phyloP scores from a whole-genome alignment of 2,888 invertebrate species.

The Tanypteryx hageni region DNA sequence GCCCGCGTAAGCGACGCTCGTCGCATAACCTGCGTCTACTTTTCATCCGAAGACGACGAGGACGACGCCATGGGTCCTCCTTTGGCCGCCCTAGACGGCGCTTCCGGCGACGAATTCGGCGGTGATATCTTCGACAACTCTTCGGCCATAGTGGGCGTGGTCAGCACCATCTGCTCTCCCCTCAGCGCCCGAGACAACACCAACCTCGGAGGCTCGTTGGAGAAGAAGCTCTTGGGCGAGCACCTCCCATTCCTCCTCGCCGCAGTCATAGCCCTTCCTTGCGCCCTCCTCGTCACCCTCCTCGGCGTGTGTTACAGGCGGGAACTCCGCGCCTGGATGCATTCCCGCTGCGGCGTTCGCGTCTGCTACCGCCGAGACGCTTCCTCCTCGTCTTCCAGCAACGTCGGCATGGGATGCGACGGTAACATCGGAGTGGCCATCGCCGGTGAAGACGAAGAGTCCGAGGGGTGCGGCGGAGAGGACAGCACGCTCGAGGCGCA shows the following conservation, averaged over 20 bases:
- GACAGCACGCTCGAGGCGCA: constrained; percentile 56
- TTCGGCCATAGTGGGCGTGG: constrained; percentile 45
- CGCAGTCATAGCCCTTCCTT: constrained; percentile 86
- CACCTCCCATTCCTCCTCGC: constrained; percentile 87
- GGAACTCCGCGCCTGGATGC: constrained; percentile 90
- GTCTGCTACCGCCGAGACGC: constrained; percentile 82
- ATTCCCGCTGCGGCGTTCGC: constrained; percentile 89
- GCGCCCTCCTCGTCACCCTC: constrained; percentile 86
- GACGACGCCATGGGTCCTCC: constrained; percentile 83
- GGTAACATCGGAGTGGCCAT: constrained; percentile 57
- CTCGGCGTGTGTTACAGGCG: constrained; percentile 89
- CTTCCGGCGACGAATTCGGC: constrained; percentile 85
- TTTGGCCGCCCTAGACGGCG: constrained; percentile 87
- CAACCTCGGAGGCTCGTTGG: constrained; percentile 74
- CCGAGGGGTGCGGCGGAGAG: constrained; percentile 57
- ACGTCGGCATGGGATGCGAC: constrained; percentile 61
- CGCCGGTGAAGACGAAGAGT: constrained; percentile 56
- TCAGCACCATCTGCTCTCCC: constrained; percentile 49
- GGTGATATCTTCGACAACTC: constrained; percentile 82
- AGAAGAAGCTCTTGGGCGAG: constrained; percentile 87
- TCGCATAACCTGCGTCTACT: constrained; percentile 86
- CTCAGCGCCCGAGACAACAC: constrained; percentile 51
- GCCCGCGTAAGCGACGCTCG: constrained; percentile 89
- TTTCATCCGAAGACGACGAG: constrained; percentile 59
- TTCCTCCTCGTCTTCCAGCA: constrained; percentile 51